Base-by-base conservation (phyloP, 2,888 invertebrate genomes). In the Himalopsyche japonica region DNA sequence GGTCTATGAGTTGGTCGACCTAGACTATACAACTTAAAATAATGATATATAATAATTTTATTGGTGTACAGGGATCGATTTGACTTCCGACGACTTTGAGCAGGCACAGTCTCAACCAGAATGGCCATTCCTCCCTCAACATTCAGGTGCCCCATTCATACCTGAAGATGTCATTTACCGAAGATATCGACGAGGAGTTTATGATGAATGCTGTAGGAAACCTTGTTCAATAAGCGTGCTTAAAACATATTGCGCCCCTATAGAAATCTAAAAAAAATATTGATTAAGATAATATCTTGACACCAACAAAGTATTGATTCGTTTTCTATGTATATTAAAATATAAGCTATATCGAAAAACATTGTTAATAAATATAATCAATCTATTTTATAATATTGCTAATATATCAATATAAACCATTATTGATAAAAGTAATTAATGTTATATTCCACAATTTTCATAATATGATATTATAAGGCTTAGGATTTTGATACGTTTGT, bases 181-280 rank as follows among this genome's bases (percentile, higher is more conserved):
- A 18, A 49, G 80, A 8, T 47, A 57, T 70, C 77, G 86, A n/a
- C 86, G 89, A n/a, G 91, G 91, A 20, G 89, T 91, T 80, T 88
- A 90, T 85, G 91, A 92, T 86, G 91, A 92, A 86, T 92, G 92
- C 87, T 92, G 92, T 87, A 85, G 88, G 34, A 91, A 91, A 85
- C 84, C 89, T 0, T 92, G 92, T 86, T 88, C 89, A 34, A 87
- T 89, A 24, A 87, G 88, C 27, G 91, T 91, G 87, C 86, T 91
- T 80, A 86, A 86, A 48, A 89, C 88, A 86, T 92, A 92, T 82
- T 92, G 91, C 86, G 80, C 57, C 8, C 8, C 57, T 7, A 20
- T 7, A 24, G 20, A 1, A n/a, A 57, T 57, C 24, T 57, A 57
- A 24, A 57, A n/a, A 57, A 57, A 5, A 7, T n/a, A 57, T 57